These are phyloP conservation scores for Chrysolina oricalcia DNA, from an alignment of 2,888 invertebrate genomes.

Conservation along the genomic window DNA sequence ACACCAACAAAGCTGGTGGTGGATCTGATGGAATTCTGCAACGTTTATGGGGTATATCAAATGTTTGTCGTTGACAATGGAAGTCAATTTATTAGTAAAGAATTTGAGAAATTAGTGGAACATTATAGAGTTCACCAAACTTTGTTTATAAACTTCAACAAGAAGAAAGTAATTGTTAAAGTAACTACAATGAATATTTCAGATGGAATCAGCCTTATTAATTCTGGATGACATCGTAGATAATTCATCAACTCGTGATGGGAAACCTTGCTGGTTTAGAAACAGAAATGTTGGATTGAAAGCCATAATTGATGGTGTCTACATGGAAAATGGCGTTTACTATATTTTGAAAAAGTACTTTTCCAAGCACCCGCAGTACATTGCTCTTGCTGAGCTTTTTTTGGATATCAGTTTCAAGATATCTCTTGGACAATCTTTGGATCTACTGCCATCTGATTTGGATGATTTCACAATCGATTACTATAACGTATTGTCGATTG, in stretches of 20 bases:
- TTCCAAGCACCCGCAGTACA: constrained; percentile 8
- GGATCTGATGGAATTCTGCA: no score
- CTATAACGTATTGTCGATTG: neutral
- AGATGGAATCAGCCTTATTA: neutral
- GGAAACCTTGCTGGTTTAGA: constrained; percentile 13
- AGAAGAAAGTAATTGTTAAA: no score
- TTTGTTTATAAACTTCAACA: no score
- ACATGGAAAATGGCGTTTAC: constrained; percentile 24
- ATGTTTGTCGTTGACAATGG: no score
- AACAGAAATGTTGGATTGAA: constrained; percentile 3
- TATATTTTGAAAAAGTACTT: constrained; percentile 25
- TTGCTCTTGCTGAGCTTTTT: neutral
- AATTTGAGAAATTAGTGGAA: no score
- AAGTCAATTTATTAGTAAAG: no score
- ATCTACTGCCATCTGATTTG: neutral
- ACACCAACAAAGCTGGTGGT: no score
- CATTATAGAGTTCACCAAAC: no score
- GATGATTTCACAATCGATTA: neutral
- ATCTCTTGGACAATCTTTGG: neutral
- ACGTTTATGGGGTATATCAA: no score
- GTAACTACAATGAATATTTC: constrained; percentile 9
- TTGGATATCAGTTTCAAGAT: neutral
- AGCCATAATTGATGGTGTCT: constrained; percentile 16
- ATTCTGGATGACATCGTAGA: constrained; percentile 29
- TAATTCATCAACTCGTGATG: neutral